These are phyloP conservation scores for Mesembrinibis cayennensis DNA, from an alignment of 2,113 vertebrate species.

Conservation along the genomic window DNA sequence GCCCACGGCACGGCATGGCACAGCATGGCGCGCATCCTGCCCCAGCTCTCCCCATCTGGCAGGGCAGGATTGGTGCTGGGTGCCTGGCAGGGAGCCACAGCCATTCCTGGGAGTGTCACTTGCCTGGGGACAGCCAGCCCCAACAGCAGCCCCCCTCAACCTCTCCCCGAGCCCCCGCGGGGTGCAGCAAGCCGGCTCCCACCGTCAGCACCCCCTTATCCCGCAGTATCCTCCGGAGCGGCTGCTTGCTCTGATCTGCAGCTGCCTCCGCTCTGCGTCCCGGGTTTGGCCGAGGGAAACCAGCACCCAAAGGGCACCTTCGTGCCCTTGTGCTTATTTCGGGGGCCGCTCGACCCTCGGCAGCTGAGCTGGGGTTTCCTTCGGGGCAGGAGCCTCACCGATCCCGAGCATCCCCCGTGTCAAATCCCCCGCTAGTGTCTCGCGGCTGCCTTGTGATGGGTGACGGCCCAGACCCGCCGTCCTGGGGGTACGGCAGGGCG, in stretches of 20 bases:
- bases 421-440: no score
- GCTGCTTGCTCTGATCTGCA: not conserved
- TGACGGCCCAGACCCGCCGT: rapidly evolving
- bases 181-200: not conserved
- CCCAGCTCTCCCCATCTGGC: not conserved
- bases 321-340: not conserved
- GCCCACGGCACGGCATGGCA: rapidly evolving
- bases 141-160: not conserved
- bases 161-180: rapidly evolving
- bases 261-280: not conserved
- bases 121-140: not conserved
- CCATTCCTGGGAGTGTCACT: not conserved
- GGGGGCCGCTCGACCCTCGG: not conserved
- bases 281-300: rapidly evolving
- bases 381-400: not conserved
- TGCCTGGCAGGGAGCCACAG: not conserved
- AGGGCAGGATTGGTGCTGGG: not conserved
- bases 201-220: rapidly evolving
- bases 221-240: rapidly evolving
- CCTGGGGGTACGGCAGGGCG: not conserved
- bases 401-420: rapidly evolving
- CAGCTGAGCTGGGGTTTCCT: not conserved
- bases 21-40: not conserved
- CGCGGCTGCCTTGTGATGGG: not conserved
- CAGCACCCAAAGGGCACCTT: not conserved